phyloP scores from a whole-genome alignment of 1,140 invertebrate genomes.

The Drosophila ananassae region DNA sequence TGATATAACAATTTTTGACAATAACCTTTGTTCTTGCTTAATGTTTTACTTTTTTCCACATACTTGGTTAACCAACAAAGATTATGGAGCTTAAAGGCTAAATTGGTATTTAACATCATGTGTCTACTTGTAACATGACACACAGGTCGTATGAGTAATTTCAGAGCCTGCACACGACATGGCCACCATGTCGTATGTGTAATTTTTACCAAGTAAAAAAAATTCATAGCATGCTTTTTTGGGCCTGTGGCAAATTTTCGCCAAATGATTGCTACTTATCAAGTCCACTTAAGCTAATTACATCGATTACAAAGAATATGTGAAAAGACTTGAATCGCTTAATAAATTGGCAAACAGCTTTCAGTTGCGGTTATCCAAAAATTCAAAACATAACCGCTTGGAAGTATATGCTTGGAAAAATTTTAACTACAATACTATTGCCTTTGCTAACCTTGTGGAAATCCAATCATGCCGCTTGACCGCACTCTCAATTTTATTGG shows the following conservation, averaged over 20 bases:
- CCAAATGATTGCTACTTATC: neutral
- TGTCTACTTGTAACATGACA: no score
- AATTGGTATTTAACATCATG: no score
- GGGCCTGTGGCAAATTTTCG: neutral
- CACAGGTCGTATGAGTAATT: neutral
- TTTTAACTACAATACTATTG: constrained; percentile 26
- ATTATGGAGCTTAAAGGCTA: no score
- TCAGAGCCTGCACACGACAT: neutral
- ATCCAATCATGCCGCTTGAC: constrained; percentile 45
- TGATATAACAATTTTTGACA: neutral
- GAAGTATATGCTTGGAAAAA: constrained; percentile 12
- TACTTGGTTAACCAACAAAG: neutral
- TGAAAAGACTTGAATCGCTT: constrained; percentile 1
- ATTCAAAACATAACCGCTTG: constrained; percentile 11
- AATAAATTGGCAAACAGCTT: constrained; percentile 4
- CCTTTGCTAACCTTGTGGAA: constrained; percentile 27
- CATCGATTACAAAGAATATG: neutral
- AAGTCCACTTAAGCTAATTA: neutral
- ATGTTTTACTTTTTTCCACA: neutral
- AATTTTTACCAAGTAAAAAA: neutral
- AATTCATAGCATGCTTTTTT: constrained; percentile 3
- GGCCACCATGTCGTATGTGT: neutral
- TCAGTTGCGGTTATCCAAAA: constrained; percentile 1
- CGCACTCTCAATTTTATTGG: constrained; percentile 49
- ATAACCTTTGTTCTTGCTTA: neutral